These are phyloP conservation scores for Andricus curvator DNA, from an alignment of 2,888 invertebrate genomes.

Conservation along the genomic window DNA sequence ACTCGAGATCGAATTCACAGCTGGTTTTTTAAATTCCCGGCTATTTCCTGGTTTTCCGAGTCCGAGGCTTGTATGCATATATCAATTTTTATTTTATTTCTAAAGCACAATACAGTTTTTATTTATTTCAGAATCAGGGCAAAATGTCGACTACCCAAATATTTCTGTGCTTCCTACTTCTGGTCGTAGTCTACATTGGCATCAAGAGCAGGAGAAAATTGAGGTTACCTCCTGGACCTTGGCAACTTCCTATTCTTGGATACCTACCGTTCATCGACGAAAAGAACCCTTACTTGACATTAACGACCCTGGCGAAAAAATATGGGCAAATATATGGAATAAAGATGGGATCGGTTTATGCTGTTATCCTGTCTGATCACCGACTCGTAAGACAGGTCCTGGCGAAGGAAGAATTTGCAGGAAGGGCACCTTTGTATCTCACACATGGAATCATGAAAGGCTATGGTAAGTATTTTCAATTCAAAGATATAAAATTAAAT, in stretches of 20 bases:
- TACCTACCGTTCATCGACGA: slow-evolving; percentile 87
- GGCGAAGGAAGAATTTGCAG: slow-evolving; percentile 85
- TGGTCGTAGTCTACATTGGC: slow-evolving; percentile 40
- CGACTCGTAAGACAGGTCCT: slow-evolving; percentile 86
- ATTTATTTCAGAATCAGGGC: slow-evolving; percentile 4
- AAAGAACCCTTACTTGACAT: slow-evolving; percentile 85
- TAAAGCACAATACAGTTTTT: background rate
- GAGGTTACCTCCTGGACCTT: slow-evolving; percentile 88
- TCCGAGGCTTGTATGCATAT: too few species aligned
- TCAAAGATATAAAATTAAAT: too few species aligned
- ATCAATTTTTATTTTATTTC: too few species aligned
- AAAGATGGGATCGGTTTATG: slow-evolving; percentile 86
- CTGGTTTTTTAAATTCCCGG: too few species aligned
- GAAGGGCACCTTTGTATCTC: slow-evolving; percentile 89
- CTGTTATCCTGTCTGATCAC: slow-evolving; percentile 89
- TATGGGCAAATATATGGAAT: slow-evolving; percentile 89
- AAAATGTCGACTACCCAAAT: slow-evolving; percentile 61
- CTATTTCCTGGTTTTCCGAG: too few species aligned
- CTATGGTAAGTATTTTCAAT: slow-evolving; percentile 83
- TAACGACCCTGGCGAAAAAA: slow-evolving; percentile 83
- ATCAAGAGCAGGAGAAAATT: slow-evolving; percentile 76
- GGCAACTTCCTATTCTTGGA: slow-evolving; percentile 88
- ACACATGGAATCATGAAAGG: slow-evolving; percentile 94
- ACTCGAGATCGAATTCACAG: too few species aligned
- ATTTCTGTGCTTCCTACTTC: slow-evolving; percentile 23